Evolutionary conservation across 2,888 invertebrate species (phyloP).

Genomic region (Tetramorium bicarinatum): DNA sequence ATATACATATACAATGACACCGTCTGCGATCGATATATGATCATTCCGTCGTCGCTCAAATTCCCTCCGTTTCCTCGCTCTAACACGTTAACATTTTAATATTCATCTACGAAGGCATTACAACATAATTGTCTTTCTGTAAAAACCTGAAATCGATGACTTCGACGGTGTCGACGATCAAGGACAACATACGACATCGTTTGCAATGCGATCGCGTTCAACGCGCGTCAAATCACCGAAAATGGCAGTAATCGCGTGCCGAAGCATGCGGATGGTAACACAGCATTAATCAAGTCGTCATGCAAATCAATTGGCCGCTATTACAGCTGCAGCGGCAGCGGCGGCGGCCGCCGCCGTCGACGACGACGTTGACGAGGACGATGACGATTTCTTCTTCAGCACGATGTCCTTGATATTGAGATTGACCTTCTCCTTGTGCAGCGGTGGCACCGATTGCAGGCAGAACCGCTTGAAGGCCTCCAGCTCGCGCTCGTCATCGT

Average conservation of each 20-base stretch:
- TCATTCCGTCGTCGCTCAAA: constrained; percentile 61
- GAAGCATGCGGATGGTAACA: constrained; percentile 4
- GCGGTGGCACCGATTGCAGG: constrained; percentile 93
- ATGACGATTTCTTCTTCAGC: constrained; percentile 88
- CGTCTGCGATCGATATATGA: constrained; percentile 43
- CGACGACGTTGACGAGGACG: constrained; percentile 77
- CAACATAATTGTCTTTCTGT: constrained; percentile 47
- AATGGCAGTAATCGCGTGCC: constrained; percentile 40
- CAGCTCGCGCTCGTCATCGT: constrained; percentile 93
- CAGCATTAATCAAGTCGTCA: constrained; percentile 15
- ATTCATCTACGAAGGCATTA: constrained; percentile 35
- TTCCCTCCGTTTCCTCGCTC: constrained; percentile 25
- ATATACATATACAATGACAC: constrained; percentile 70
- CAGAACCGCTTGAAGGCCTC: constrained; percentile 96
- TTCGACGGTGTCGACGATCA: neutral
- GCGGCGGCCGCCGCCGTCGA: constrained; percentile 79
- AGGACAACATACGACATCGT: constrained; percentile 1
- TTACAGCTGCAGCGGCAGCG: constrained; percentile 76
- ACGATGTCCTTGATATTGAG: constrained; percentile 93
- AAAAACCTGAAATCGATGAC: constrained; percentile 20
- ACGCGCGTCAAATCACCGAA: neutral
- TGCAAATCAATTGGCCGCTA: constrained; percentile 82
- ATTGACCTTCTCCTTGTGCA: constrained; percentile 92
- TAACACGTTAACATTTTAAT: neutral
- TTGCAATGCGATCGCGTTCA: neutral